Conservation (phyloP, 2,797 vertebrate genomes). For the Pelodytes ibericus region DNA sequence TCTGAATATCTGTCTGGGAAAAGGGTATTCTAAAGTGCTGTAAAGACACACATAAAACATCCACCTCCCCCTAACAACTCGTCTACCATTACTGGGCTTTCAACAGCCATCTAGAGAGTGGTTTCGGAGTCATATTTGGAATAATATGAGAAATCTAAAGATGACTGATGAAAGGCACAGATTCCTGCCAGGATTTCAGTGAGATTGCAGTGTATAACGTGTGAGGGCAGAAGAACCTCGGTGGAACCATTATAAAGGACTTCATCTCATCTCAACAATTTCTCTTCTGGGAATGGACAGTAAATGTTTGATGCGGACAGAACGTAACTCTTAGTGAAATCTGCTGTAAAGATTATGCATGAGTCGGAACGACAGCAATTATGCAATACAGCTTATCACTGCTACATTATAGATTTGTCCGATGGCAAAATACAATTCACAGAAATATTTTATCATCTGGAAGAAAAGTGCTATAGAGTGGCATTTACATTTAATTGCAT, state of each 20-base stretch:
- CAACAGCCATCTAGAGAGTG: not conserved
- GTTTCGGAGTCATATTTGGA: not conserved
- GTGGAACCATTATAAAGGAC: conserved; percentile 8
- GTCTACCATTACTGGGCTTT: conserved; percentile 1
- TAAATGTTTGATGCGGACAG: conserved; percentile 8
- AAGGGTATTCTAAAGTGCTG: not conserved
- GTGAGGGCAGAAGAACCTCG: not conserved
- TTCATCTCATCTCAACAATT: conserved; percentile 21
- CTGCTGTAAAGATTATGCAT: not conserved
- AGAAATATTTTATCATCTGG: not conserved
- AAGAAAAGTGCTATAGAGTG: not conserved
- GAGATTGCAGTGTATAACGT: not conserved
- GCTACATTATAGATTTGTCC: not conserved
- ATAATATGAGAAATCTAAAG: conserved; percentile 14
- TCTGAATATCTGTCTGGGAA: not conserved
- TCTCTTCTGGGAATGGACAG: conserved; percentile 10
- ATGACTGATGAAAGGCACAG: conserved; percentile 20
- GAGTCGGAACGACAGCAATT: not conserved
- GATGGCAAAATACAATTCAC: not conserved
- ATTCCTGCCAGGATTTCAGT: not conserved
- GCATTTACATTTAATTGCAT: not conserved
- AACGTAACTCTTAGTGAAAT: not conserved
- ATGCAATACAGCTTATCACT: not conserved
- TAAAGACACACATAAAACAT: not conserved
- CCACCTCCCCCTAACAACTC: not conserved